A percentile compares a stretch with the other conserved stretches of the same genome.
Conservation (phyloP, 2,888 invertebrate species). For the Drosophila mayaguana region DNA sequence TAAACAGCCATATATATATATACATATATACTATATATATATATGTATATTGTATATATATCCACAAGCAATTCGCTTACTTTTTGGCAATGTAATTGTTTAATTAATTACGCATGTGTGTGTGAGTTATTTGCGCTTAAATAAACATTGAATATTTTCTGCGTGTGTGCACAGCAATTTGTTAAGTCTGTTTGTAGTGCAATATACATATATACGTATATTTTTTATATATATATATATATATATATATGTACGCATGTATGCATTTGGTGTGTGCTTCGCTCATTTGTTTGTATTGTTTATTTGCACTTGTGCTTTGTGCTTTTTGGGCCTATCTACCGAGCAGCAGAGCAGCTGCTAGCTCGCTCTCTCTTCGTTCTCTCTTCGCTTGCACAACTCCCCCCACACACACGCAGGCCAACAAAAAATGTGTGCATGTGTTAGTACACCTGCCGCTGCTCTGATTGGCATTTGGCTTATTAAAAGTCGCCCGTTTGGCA, state of each 20-base stretch:
- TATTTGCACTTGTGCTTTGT: constrained; percentile 64
- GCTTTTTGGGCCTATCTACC: constrained; percentile 44
- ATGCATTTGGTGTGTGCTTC: constrained; percentile 17
- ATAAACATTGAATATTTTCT: constrained; percentile 64
- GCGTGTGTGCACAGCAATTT: constrained; percentile 60
- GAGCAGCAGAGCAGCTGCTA: constrained; percentile 30
- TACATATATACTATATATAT: neutral
- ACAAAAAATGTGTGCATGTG: constrained; percentile 20
- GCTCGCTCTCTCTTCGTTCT: constrained; percentile 15
- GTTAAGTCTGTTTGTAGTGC: constrained; percentile 43
- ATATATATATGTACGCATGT: neutral
- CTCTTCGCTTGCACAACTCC: constrained; percentile 47
- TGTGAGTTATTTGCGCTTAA: constrained; percentile 65
- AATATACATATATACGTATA: constrained; percentile 2
- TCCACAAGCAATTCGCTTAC: constrained; percentile 21
- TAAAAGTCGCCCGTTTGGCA: constrained; percentile 29
- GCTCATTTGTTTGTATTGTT: constrained; percentile 54
- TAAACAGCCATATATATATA: neutral
- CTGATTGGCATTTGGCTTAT: constrained; percentile 61
- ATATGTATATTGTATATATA: constrained; percentile 15
- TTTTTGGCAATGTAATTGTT: constrained; percentile 59
- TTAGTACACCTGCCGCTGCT: constrained; percentile 40
- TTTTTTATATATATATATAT: constrained; percentile 6
- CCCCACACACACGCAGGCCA: constrained; percentile 21
- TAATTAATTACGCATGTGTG: constrained; percentile 50